These are phyloP conservation scores for Conger conger DNA, from an alignment of 2,113 vertebrate genomes.

Conservation along the genomic window DNA sequence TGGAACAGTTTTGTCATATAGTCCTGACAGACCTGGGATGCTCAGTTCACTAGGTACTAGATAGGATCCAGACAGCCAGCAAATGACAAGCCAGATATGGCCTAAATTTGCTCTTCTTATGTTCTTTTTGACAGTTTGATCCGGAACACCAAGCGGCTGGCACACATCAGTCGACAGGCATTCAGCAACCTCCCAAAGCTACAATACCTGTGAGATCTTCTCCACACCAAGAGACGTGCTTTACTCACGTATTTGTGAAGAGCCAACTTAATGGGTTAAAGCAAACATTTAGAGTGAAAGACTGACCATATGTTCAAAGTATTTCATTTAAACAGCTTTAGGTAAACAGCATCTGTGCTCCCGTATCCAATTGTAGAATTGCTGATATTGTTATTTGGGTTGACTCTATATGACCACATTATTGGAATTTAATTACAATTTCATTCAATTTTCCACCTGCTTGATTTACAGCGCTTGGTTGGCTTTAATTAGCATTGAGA, in stretches of 20 bases:
- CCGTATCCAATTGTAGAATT: neutral
- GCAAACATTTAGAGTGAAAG: neutral
- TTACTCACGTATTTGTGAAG: neutral
- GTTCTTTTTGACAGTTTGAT: slow-evolving; percentile 72
- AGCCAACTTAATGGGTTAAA: neutral
- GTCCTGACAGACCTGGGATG: no score
- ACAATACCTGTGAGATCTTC: slow-evolving; percentile 76
- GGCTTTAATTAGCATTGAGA: neutral
- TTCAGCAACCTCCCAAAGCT: slow-evolving; percentile 82
- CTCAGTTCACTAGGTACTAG: no score
- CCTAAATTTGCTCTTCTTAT: no score
- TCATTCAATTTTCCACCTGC: neutral
- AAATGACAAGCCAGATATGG: no score
- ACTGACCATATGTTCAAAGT: neutral
- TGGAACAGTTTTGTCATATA: no score
- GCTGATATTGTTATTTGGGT: neutral
- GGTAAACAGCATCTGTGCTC: neutral
- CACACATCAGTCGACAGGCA: slow-evolving; percentile 68
- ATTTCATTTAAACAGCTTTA: neutral
- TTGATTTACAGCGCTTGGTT: neutral
- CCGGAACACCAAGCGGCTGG: slow-evolving; percentile 78
- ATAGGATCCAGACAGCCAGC: no score
- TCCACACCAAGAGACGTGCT: neutral
- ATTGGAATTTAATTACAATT: no score
- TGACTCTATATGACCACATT: neutral